Evolutionary conservation across 2,113 vertebrate species (phyloP).

Genomic region (Arenaria interpres): DNA sequence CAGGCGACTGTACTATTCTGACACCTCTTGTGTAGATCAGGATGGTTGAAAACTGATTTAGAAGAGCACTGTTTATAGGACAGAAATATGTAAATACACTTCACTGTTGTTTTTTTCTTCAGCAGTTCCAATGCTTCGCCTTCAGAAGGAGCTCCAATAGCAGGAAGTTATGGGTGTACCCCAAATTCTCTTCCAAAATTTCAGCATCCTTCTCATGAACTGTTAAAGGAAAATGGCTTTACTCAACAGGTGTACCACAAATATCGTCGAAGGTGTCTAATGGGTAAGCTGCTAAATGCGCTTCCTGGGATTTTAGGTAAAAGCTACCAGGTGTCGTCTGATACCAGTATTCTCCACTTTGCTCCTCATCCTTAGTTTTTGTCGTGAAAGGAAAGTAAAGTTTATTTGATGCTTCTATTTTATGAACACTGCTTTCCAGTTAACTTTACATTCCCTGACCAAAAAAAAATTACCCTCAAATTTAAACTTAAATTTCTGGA

Average conservation of each 20-base stretch:
- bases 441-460: background rate
- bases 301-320: background rate
- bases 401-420: background rate
- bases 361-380: background rate
- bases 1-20: background rate
- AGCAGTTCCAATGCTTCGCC: constrained; percentile 89
- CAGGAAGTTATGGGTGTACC: constrained; percentile 83
- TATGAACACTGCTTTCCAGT: background rate
- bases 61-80: background rate
- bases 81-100: background rate
- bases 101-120: background rate
- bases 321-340: background rate
- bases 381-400: background rate
- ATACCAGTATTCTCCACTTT: background rate
- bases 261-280: constrained; percentile 88
- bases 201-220: constrained; percentile 94
- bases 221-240: constrained; percentile 94
- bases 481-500: background rate
- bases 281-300: constrained; percentile 75
- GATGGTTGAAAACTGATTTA: background rate
- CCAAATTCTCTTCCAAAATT: constrained; percentile 93
- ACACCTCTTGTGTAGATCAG: fast-evolving
- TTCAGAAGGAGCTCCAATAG: constrained; percentile 80
- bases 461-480: background rate
- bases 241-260: constrained; percentile 97